These are phyloP conservation scores for Ctenochaetus hawaiiensis DNA, from an alignment of 2,797 vertebrate genomes.

Conservation along the genomic window DNA sequence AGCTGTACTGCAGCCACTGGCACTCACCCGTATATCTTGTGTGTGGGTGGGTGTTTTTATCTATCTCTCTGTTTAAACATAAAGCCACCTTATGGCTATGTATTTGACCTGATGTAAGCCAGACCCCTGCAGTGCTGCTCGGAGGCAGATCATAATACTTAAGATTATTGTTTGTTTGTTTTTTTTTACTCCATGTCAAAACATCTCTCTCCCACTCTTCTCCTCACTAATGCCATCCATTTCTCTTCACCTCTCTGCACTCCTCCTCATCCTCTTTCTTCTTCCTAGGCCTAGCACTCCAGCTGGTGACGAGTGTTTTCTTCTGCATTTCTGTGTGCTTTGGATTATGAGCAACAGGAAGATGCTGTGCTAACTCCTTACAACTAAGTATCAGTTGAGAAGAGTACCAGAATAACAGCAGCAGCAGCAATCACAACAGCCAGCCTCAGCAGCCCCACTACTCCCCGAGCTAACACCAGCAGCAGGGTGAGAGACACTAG, in stretches of 20 bases:
- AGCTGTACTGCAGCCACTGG: conserved; percentile 13
- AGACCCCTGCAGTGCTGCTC: neutral
- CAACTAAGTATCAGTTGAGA: no score
- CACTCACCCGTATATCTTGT: conserved; percentile 5
- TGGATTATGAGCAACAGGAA: conserved; percentile 90
- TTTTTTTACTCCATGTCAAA: neutral
- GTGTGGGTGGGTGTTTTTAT: conserved; percentile 18
- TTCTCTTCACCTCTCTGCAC: neutral
- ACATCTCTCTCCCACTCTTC: neutral
- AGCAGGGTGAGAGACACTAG: conserved; percentile 83
- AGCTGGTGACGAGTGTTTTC: conserved; percentile 46
- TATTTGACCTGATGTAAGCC: conserved; percentile 7
- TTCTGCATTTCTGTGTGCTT: conserved; percentile 58
- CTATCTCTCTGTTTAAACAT: conserved; percentile 10
- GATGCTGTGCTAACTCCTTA: conserved; percentile 71
- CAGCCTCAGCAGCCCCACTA: conserved; percentile 62
- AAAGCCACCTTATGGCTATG: conserved; percentile 13
- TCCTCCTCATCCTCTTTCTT: neutral
- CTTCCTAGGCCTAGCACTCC: conserved; percentile 78
- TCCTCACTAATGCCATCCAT: neutral
- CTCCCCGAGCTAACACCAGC: conserved; percentile 78
- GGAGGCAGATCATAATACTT: neutral
- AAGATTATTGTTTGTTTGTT: neutral
- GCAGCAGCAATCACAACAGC: conserved; percentile 61
- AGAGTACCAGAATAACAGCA: conserved; percentile 80